Conservation (phyloP, 2,797 vertebrate species). For the Xyrichtys novacula region DNA sequence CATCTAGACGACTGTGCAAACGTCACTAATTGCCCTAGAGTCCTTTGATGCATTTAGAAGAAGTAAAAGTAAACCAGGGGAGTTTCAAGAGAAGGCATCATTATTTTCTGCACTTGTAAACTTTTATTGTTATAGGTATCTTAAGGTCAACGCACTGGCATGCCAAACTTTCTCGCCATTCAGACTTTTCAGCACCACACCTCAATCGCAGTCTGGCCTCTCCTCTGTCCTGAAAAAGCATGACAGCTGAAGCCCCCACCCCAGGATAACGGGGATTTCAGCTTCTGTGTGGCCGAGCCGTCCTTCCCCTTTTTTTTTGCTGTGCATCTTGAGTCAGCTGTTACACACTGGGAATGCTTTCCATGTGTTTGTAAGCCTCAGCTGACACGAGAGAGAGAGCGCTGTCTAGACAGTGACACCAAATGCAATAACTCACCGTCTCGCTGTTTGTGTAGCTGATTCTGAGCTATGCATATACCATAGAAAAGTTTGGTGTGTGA, state of each 20-base stretch:
- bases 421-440: constrained; percentile 45
- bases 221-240: constrained; percentile 41
- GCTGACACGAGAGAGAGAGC: constrained; percentile 55
- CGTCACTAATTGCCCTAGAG: not conserved
- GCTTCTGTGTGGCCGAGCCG: constrained; percentile 46
- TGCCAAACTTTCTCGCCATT: constrained; percentile 43
- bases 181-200: constrained; percentile 47
- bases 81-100: not conserved
- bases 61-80: not conserved
- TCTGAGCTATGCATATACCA: not conserved
- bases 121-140: not conserved
- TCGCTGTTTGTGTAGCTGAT: constrained; percentile 20
- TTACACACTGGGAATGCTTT: constrained; percentile 40
- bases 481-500: constrained; percentile 26
- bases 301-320: constrained; percentile 17
- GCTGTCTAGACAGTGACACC: constrained; percentile 64
- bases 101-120: not conserved
- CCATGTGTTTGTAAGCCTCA: constrained; percentile 59
- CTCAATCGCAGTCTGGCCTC: constrained; percentile 27
- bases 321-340: constrained; percentile 64
- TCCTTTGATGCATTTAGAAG: not conserved
- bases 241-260: constrained; percentile 65
- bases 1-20: not conserved
- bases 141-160: constrained; percentile 24
- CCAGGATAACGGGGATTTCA: constrained; percentile 40